Evolutionary conservation across 2,113 vertebrate species (phyloP).

Genomic region (Lethenteron reissneri): DNA sequence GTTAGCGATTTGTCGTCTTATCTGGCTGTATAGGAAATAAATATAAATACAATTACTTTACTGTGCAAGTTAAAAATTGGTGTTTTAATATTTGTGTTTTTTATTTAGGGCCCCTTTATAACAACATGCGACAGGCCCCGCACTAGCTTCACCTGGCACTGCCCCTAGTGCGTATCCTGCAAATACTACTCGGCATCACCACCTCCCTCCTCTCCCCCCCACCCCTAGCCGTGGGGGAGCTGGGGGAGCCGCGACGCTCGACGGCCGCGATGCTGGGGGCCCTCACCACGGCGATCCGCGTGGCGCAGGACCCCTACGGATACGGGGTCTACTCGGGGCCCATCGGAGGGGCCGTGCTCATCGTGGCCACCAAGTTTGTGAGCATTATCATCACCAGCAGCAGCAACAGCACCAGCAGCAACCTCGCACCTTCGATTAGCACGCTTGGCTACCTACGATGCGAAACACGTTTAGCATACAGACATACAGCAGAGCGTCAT

Average conservation of each 20-base stretch:
- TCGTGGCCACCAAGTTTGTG: slow-evolving; percentile 77
- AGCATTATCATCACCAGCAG: slow-evolving; percentile 7
- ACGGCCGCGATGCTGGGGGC: slow-evolving; percentile 67
- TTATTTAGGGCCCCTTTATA: neutral
- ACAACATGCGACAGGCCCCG: neutral
- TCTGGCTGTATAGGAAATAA: too few relatives aligned
- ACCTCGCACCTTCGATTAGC: neutral
- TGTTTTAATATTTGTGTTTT: neutral
- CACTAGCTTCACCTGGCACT: neutral
- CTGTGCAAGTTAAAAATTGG: neutral
- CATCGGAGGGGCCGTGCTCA: slow-evolving; percentile 57
- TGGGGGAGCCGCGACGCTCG: slow-evolving; percentile 66
- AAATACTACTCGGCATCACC: neutral
- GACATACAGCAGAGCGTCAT: neutral
- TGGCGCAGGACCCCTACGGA: slow-evolving; percentile 70
- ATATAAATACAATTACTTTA: neutral
- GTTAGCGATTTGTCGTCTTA: too few relatives aligned
- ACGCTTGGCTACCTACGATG: neutral
- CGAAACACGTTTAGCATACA: too few relatives aligned
- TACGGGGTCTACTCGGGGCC: slow-evolving; percentile 85
- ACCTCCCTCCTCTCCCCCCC: neutral
- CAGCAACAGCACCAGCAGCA: neutral
- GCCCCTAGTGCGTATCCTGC: neutral
- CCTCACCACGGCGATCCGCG: slow-evolving; percentile 53
- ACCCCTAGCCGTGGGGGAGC: slow-evolving; percentile 56